Percentiles rank a stretch among this genome's conserved stretches.
phyloP scores from a whole-genome alignment of 2,113 vertebrate genomes.

The Sula dactylatra region DNA sequence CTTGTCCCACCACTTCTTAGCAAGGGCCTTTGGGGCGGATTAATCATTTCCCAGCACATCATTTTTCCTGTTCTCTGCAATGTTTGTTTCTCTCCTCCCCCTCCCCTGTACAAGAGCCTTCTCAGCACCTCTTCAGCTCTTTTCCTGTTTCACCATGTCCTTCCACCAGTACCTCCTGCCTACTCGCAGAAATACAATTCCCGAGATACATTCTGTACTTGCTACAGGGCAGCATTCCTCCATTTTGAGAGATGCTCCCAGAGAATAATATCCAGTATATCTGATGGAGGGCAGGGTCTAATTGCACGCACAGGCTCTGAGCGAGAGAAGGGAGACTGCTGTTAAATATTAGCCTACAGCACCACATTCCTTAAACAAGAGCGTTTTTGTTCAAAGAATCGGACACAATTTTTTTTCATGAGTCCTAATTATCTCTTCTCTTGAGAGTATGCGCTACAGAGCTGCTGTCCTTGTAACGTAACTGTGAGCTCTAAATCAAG shows the following conservation, averaged over 20 bases:
- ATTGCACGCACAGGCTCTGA: neutral
- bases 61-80: neutral
- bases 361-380: neutral
- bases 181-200: neutral
- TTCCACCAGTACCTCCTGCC: neutral
- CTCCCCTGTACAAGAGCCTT: neutral
- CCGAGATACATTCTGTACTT: neutral
- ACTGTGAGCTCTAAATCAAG: neutral
- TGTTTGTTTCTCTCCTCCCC: conserved; percentile 22
- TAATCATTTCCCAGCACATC: conserved; percentile 24
- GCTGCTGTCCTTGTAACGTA: neutral
- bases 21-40: conserved; percentile 24
- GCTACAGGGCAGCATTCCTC: neutral
- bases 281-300: neutral
- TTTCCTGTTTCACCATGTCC: neutral
- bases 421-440: neutral
- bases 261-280: neutral
- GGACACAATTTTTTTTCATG: neutral
- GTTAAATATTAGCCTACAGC: neutral
- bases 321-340: neutral
- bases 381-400: neutral
- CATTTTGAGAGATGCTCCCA: conserved; percentile 15
- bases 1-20: conserved; percentile 25
- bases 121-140: conserved; percentile 5
- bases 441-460: neutral